Percentiles rank a stretch among this genome's conserved stretches.
Evolutionary conservation across 2,113 vertebrate species (phyloP).

Genomic region (Ciconia boyciana): DNA sequence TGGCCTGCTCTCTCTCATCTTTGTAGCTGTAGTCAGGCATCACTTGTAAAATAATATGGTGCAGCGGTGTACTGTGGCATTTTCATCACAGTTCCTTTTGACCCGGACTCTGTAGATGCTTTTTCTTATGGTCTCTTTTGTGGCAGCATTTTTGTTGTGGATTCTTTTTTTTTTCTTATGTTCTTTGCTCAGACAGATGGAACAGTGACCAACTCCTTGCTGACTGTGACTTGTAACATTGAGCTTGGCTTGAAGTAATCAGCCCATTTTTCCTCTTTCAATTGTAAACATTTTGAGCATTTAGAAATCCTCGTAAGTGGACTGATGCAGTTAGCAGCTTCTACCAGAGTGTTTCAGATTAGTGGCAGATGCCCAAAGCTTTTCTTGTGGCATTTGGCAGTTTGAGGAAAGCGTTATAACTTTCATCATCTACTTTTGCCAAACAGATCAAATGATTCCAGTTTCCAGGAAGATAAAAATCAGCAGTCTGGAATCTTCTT

Average conservation of each 20-base stretch:
- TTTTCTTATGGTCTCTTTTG: background rate
- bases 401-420: conserved; percentile 17
- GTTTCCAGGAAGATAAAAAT: conserved; percentile 33
- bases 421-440: conserved; percentile 6
- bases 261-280: background rate
- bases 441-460: conserved; percentile 5
- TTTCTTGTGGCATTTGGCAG: conserved; percentile 46
- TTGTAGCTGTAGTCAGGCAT: background rate
- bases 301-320: conserved; percentile 1
- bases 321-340: conserved; percentile 11
- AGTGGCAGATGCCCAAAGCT: conserved; percentile 40
- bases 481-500: conserved; percentile 21
- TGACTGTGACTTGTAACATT: background rate
- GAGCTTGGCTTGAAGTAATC: background rate
- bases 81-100: background rate
- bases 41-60: background rate
- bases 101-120: background rate
- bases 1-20: background rate
- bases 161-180: background rate
- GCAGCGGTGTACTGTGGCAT: rapidly evolving
- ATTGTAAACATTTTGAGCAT: background rate
- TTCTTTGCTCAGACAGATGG: background rate
- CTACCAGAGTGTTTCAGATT: background rate
- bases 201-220: background rate
- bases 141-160: background rate